Base-by-base conservation (phyloP, 2,797 vertebrate genomes). In the Orientallactaga sibirica region DNA sequence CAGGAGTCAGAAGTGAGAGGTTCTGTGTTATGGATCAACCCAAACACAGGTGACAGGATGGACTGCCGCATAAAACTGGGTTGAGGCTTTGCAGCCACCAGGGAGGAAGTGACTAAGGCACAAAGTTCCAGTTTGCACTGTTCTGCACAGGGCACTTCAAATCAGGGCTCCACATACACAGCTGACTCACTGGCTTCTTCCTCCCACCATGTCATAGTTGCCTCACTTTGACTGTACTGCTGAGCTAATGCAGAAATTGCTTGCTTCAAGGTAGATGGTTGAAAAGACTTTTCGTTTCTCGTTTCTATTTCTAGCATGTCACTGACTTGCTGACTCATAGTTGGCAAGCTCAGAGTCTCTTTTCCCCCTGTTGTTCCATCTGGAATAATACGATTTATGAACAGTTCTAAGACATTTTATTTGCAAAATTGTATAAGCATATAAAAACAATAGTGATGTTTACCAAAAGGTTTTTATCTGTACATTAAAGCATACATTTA, bases 271-370 rank as follows among this genome's bases (percentile, higher is more conserved):
- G 87, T 91, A 55, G 75, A 88, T 58, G 24, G 82, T 62, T 76
- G 41, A 83, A 93, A 95, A 85, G n/a, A 67, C 76, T 70, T 91
- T 85, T 87, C 2, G 7, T 66, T 93, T 78, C 85, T 91, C 66
- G 33, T 92, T 94, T 93, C 88, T 94, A 85, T 87, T 86, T 95
- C 86, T 88, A 83, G 76, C 85, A 88, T 94, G 88, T 76, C 94
- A 82, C 33, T 91, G 86, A 92, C 91, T 94, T 93, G 95, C 94
- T 95, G 95, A 97, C 92, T 96, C 94, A 96, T 82, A 79, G 70
- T 90, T 95, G 93, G 75, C 85, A 96, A 92, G 41, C 93, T 94
- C 85, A 83, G 78, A 86, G 92, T 85, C 81, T 95, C 79, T 91
- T 86, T 85, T 55, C 22, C 33, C 22, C 62, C 66, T 24, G 5